phyloP scores from a whole-genome alignment of 2,797 vertebrate genomes.

The Enteromius unitaeniatus region DNA sequence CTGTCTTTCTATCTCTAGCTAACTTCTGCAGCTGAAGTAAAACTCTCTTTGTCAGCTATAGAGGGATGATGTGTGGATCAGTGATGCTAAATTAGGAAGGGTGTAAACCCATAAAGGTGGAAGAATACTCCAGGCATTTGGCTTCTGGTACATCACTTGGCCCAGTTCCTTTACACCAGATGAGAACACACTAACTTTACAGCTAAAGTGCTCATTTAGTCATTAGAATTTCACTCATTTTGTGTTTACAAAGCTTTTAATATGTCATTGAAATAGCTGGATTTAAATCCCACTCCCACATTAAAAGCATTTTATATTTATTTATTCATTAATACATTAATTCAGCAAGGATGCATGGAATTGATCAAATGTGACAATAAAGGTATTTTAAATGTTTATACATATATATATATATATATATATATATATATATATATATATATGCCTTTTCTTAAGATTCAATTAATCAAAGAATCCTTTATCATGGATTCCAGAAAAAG shows the following conservation, averaged over 20 bases:
- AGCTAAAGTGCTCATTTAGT: neutral
- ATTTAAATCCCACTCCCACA: neutral
- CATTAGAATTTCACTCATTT: neutral
- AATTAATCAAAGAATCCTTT: no score
- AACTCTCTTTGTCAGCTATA: constrained; percentile 3
- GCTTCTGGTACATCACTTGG: constrained; percentile 42
- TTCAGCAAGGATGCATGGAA: neutral
- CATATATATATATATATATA: no score
- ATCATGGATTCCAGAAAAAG: no score
- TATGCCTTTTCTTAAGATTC: no score
- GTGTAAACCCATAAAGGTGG: constrained; percentile 34
- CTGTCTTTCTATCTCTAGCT: constrained; percentile 11
- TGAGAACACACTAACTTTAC: constrained; percentile 23
- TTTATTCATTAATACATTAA: neutral
- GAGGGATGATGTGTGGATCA: constrained; percentile 17
- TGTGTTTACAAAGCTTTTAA: neutral
- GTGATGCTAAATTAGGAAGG: constrained; percentile 51
- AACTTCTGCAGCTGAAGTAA: constrained; percentile 27
- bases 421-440: no score
- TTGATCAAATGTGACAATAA: neutral
- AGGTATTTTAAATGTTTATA: neutral
- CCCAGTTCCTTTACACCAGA: constrained; percentile 39
- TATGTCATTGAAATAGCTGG: neutral
- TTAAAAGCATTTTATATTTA: neutral
- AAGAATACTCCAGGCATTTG: constrained; percentile 52